A percentile compares a stretch with the other conserved stretches of the same genome.
Evolutionary conservation across 2,888 invertebrate species (phyloP).

Genomic region (Brachyptera risi): DNA sequence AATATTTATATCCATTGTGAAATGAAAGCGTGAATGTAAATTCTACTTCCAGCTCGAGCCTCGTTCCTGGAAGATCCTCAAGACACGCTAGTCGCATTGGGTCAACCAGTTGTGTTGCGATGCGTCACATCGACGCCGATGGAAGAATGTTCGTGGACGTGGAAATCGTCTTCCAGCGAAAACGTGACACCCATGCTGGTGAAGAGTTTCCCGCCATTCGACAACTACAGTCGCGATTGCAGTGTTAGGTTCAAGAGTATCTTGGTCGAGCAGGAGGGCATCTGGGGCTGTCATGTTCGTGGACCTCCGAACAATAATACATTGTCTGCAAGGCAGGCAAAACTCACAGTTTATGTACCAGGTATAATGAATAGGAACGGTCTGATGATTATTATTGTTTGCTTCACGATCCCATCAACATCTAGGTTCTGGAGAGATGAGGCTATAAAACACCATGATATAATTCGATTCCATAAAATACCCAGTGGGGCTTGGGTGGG

Average conservation of each 20-base stretch:
- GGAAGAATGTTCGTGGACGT: conserved; percentile 43
- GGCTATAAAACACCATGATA: too few species aligned
- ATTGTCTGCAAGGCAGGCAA: conserved; percentile 33
- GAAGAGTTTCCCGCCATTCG: conserved; percentile 42
- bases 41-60: too few species aligned
- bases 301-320: conserved; percentile 17
- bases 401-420: too few species aligned
- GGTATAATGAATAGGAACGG: conserved; percentile 36
- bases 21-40: too few species aligned
- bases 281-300: conserved; percentile 44
- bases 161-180: conserved; percentile 39
- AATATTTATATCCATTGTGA: too few species aligned
- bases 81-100: conserved; percentile 39
- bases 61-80: conserved; percentile 41
- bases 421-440: too few species aligned
- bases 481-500: too few species aligned
- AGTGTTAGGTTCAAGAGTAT: conserved; percentile 44
- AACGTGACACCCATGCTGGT: conserved; percentile 39
- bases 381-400: too few species aligned
- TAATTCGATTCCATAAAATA: too few species aligned
- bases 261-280: conserved; percentile 43
- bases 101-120: conserved; percentile 39
- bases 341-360: conserved; percentile 41
- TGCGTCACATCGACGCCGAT: conserved; percentile 42
- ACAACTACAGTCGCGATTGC: conserved; percentile 43